Percentiles rank a stretch among this genome's conserved stretches.
These are phyloP conservation scores for Thaumetopoea pityocampa DNA, from an alignment of 1,140 invertebrate species.

Conservation along the genomic window DNA sequence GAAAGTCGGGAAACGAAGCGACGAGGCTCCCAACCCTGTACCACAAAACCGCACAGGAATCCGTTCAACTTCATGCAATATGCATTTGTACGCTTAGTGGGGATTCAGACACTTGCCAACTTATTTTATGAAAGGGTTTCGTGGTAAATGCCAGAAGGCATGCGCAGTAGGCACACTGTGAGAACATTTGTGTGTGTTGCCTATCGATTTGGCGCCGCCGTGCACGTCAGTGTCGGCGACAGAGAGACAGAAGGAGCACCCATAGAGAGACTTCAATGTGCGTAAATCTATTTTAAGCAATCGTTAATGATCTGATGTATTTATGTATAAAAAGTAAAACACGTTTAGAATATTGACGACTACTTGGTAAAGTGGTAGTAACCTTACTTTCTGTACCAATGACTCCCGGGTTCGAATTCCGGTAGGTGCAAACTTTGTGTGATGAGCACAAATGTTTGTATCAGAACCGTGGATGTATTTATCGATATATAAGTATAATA, in stretches of 20 bases:
- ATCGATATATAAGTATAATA: too few species aligned
- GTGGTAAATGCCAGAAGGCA: slow-evolving; percentile 41
- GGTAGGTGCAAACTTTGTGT: too few species aligned
- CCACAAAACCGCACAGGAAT: slow-evolving; percentile 32
- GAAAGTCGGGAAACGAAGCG: slow-evolving; percentile 42
- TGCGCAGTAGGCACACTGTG: slow-evolving; percentile 37
- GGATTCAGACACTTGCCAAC: slow-evolving; percentile 33
- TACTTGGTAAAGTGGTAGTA: too few species aligned
- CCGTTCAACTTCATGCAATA: slow-evolving; percentile 25
- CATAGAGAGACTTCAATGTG: slow-evolving; percentile 29
- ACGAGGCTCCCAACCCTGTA: slow-evolving; percentile 35
- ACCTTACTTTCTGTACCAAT: too few species aligned
- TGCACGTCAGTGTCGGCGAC: slow-evolving; percentile 56
- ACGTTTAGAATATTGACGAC: too few species aligned
- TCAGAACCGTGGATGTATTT: too few species aligned
- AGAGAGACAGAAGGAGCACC: slow-evolving; percentile 30
- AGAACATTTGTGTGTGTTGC: slow-evolving; percentile 51
- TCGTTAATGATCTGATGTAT: slow-evolving; percentile 39
- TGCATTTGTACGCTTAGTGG: slow-evolving; percentile 34
- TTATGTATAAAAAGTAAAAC: slow-evolving; percentile 17
- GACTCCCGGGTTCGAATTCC: too few species aligned
- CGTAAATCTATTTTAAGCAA: slow-evolving; percentile 45
- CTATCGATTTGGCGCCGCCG: slow-evolving; percentile 60
- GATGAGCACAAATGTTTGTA: too few species aligned
- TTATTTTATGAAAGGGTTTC: slow-evolving; percentile 38